Conservation (phyloP, 1,140 invertebrate genomes). For the Drosophila leontia region DNA sequence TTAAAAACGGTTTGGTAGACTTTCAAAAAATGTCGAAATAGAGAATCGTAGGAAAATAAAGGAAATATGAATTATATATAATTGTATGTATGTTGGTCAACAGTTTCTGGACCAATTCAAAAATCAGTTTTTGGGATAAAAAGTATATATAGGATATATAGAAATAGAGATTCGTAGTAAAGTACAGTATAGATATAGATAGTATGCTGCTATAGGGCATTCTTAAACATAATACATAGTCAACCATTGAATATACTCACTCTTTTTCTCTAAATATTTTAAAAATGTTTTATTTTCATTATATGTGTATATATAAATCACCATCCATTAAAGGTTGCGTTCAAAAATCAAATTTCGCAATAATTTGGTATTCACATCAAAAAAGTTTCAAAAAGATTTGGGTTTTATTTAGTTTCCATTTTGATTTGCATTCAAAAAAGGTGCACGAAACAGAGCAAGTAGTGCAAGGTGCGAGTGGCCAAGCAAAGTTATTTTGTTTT, state of each 20-base stretch:
- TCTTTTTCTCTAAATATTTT: slow-evolving; percentile 84
- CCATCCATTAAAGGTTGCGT: slow-evolving; percentile 83
- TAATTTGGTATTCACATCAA: slow-evolving; percentile 81
- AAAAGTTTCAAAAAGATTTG: slow-evolving; percentile 77
- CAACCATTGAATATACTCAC: slow-evolving; percentile 83
- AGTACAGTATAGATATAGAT: slow-evolving; percentile 38
- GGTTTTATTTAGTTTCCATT: slow-evolving; percentile 69
- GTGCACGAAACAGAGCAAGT: slow-evolving; percentile 83
- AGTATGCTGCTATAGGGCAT: slow-evolving; percentile 68
- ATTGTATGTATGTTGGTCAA: slow-evolving; percentile 49
- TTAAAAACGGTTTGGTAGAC: slow-evolving; percentile 49
- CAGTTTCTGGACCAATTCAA: slow-evolving; percentile 41
- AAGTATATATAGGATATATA: slow-evolving; percentile 22
- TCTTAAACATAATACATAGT: slow-evolving; percentile 78
- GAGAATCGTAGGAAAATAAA: slow-evolving; percentile 78
- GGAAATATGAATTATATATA: slow-evolving; percentile 63
- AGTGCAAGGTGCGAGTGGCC: slow-evolving; percentile 82
- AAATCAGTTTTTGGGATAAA: slow-evolving; percentile 44
- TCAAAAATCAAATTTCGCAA: slow-evolving; percentile 84
- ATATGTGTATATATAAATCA: slow-evolving; percentile 73
- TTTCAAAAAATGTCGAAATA: slow-evolving; percentile 63
- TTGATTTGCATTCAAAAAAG: slow-evolving; percentile 82
- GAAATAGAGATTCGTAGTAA: slow-evolving; percentile 28
- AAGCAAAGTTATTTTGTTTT: slow-evolving; percentile 76
- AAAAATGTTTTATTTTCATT: slow-evolving; percentile 68